Conservation (phyloP, 2,113 vertebrate genomes). For the Alectura lathami region DNA sequence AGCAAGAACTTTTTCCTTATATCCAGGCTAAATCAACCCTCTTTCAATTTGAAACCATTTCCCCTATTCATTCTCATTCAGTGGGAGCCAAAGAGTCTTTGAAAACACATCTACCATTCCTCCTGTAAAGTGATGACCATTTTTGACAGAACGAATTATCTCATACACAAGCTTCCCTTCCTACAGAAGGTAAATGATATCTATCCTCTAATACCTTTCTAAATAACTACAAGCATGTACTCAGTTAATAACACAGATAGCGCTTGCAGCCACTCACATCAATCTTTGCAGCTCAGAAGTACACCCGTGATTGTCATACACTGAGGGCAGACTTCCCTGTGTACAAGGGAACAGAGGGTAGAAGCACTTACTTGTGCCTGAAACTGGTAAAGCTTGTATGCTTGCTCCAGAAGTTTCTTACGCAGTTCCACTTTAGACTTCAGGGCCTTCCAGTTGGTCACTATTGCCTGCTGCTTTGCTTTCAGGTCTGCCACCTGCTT, state of each 20-base stretch:
- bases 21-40: too few species aligned
- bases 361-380: slow-evolving; percentile 76
- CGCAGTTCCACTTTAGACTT: slow-evolving; percentile 69
- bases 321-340: not conserved
- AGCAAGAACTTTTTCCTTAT: too few species aligned
- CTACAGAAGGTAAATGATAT: not conserved
- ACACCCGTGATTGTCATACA: not conserved
- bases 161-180: not conserved
- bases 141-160: not conserved
- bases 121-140: rapidly evolving
- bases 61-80: too few species aligned
- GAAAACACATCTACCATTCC: not conserved
- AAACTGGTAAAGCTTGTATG: slow-evolving; percentile 77
- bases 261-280: not conserved
- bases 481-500: slow-evolving; percentile 71
- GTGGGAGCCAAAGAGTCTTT: not conserved
- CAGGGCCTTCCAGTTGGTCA: slow-evolving; percentile 82
- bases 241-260: not conserved
- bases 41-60: too few species aligned
- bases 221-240: not conserved
- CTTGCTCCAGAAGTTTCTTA: slow-evolving; percentile 75
- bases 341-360: not conserved
- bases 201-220: not conserved
- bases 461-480: slow-evolving; percentile 79
- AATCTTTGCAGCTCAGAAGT: not conserved